Conservation (phyloP, 2,113 vertebrate species). For the Ornithorhynchus anatinus region DNA sequence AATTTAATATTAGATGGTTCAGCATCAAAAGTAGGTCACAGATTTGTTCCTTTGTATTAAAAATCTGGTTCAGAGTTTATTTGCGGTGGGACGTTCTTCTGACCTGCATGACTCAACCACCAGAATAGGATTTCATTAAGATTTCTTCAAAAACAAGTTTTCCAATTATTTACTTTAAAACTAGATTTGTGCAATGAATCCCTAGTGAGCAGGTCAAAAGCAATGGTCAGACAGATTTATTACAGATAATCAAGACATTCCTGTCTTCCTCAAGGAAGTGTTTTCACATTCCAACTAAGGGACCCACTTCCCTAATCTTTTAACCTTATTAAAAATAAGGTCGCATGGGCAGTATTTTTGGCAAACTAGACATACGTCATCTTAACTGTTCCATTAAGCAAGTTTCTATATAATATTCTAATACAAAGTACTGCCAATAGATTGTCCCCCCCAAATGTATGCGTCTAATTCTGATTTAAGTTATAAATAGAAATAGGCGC, state of each 20-base stretch:
- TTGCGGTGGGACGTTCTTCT: slow-evolving; percentile 7
- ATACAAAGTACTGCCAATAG: slow-evolving; percentile 22
- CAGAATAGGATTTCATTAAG: slow-evolving; percentile 22
- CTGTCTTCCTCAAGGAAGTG: slow-evolving; percentile 49
- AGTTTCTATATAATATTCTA: slow-evolving; percentile 42
- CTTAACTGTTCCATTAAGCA: slow-evolving; percentile 51
- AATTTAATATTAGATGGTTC: no score
- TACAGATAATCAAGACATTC: slow-evolving; percentile 34
- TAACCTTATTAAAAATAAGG: slow-evolving; percentile 46
- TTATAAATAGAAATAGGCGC: background rate
- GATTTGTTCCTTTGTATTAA: background rate
- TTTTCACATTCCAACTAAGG: slow-evolving; percentile 43
- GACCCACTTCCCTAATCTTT: slow-evolving; percentile 48
- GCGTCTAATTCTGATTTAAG: background rate
- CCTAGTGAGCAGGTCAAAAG: slow-evolving; percentile 32
- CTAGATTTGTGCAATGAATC: slow-evolving; percentile 35
- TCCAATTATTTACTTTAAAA: slow-evolving; percentile 29
- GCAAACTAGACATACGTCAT: slow-evolving; percentile 38
- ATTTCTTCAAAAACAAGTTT: background rate
- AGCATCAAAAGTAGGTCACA: background rate
- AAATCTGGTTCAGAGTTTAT: background rate
- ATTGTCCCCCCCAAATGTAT: background rate
- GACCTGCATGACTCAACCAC: background rate
- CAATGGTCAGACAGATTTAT: slow-evolving; percentile 28
- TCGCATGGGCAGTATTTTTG: slow-evolving; percentile 35